Base-by-base conservation (phyloP, 2,113 vertebrate genomes). In the Lampris incognitus region DNA sequence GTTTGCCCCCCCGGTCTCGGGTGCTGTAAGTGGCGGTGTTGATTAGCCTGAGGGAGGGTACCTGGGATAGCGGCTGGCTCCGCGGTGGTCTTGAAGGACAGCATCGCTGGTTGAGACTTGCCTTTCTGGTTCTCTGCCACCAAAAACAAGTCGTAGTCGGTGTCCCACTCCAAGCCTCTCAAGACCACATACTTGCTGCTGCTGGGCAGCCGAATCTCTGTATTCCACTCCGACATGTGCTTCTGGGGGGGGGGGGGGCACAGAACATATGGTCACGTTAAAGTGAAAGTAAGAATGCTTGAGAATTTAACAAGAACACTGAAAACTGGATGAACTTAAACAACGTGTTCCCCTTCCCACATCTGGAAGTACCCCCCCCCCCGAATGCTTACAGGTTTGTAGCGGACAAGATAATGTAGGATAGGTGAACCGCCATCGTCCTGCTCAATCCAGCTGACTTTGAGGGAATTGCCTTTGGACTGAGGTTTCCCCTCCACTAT, bases 351-450 rank as follows among this genome's bases (percentile, higher is more conserved):
- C 52, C 52, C 52, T 55, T 55, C 5, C 4, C n/a, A n/a, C 11
- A 55, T 55, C 11, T 58, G 56, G 8, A 58, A 39, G 8, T 58
- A 6, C 24, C 56, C 8, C 1, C 50, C 8, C n/a, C 24, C 3
- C 11, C 13, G 52, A 5, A 79, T 82, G 97, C 97, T 98, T 78
- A 99, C 98, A 82, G 96, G 94, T 92, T 95, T 96, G 87, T 97
- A 98, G 71, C 93, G 95, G 92, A 99, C 91, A 71, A 99, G 94
- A 85, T 99, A 99, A 82, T 99, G 97, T 55, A 95, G 90, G 81
- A 99, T 98, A 2, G 97, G 96, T 6, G 96, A 98, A 64, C 97
- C 97, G 0, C 98, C 98, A 0, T 99, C 98, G 1, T 99, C 98
- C 91, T 99, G 98, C 91, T 97, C 97, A 91, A 95, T 96, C 95